Evolutionary conservation across 2,797 vertebrate genomes (phyloP).

Genomic region (Cuculus canorus): DNA sequence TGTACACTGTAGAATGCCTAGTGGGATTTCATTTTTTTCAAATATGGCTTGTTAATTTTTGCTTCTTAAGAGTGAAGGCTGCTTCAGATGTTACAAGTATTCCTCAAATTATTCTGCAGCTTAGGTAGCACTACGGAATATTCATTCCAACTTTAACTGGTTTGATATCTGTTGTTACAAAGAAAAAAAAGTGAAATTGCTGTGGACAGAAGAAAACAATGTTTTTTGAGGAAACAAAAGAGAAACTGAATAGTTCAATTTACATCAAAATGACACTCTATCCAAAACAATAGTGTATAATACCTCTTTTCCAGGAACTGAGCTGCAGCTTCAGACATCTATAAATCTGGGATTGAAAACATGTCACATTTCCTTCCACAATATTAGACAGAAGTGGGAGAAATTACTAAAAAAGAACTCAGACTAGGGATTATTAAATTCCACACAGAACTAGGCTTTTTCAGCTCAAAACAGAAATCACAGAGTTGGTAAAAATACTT

Average conservation of each 20-base stretch:
- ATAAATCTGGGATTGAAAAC: neutral
- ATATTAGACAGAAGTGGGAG: neutral
- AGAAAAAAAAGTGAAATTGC: neutral
- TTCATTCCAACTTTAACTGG: neutral
- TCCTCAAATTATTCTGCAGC: neutral
- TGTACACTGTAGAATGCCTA: neutral
- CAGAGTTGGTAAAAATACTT: conserved; percentile 35
- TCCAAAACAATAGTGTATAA: neutral
- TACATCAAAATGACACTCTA: neutral
- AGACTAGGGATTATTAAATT: neutral
- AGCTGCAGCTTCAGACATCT: neutral
- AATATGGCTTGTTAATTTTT: neutral
- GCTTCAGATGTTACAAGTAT: neutral
- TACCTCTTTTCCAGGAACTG: neutral
- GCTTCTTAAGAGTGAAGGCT: neutral
- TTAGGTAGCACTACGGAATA: neutral
- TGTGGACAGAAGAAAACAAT: neutral
- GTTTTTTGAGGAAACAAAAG: neutral
- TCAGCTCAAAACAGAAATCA: neutral
- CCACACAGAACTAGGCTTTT: neutral
- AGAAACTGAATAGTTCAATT: neutral
- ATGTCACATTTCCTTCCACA: neutral
- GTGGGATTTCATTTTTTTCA: neutral
- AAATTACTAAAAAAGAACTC: neutral
- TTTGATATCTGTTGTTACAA: neutral